These are phyloP conservation scores for Trachops cirrhosus DNA, from an alignment of 2,797 vertebrate genomes.

Conservation along the genomic window DNA sequence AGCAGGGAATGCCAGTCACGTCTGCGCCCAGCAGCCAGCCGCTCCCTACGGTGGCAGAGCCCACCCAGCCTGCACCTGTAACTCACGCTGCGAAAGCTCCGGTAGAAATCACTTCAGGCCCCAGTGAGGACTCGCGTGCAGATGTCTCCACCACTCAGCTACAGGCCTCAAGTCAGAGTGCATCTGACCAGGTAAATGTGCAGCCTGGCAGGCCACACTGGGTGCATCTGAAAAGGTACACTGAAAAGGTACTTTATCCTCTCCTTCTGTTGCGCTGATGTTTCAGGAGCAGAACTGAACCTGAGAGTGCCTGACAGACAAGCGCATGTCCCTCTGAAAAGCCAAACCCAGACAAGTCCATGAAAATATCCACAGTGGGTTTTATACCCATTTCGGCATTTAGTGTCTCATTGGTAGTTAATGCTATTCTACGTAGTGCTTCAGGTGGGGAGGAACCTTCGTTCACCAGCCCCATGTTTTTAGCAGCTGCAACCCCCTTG, in stretches of 20 bases:
- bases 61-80: not conserved
- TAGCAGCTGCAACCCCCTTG: not conserved
- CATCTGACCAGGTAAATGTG: not conserved
- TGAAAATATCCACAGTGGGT: not conserved
- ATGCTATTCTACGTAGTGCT: not conserved
- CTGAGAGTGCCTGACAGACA: not conserved
- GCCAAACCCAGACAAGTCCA: not conserved
- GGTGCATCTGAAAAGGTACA: not conserved
- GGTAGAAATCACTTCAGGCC: not conserved
- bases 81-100: not conserved
- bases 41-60: not conserved
- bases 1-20: fast-evolving
- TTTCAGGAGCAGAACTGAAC: not conserved
- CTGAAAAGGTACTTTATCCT: not conserved
- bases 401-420: not conserved
- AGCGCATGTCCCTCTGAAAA: not conserved
- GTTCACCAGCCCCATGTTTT: not conserved
- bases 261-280: not conserved
- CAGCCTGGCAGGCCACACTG: not conserved
- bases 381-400: not conserved
- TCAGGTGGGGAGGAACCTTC: not conserved
- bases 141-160: not conserved
- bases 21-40: not conserved
- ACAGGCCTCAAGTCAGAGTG: not conserved
- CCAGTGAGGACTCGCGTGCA: not conserved